A percentile compares a stretch with the other conserved stretches of the same genome.
Conservation (phyloP, 2,888 invertebrate genomes). For the Caenorhabditis afra region DNA sequence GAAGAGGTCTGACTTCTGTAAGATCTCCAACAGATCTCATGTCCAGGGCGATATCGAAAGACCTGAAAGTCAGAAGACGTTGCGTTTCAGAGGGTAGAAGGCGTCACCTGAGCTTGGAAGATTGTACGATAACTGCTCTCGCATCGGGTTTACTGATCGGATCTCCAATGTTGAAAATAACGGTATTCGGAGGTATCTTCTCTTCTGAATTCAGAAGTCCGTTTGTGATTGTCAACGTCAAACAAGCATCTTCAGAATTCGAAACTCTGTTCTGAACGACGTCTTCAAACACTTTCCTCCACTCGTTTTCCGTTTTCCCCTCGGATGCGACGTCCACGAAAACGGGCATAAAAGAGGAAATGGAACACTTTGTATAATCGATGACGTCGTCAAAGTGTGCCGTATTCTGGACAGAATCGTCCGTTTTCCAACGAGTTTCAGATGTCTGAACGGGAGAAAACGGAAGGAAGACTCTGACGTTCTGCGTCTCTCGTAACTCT, state of each 20-base stretch:
- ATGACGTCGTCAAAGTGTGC: conserved; percentile 28
- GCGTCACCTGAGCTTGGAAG: conserved; percentile 15
- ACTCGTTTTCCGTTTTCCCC: conserved; percentile 30
- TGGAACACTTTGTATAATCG: conserved; percentile 64
- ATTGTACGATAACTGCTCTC: conserved; percentile 7
- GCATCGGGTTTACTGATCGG: neutral
- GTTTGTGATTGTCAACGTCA: conserved; percentile 3
- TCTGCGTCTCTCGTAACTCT: conserved; percentile 66
- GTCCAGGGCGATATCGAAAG: conserved; percentile 42
- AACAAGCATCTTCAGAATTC: conserved; percentile 41
- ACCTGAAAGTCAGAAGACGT: conserved; percentile 18
- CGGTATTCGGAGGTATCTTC: neutral
- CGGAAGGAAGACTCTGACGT: conserved; percentile 75
- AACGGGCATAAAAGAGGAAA: conserved; percentile 63
- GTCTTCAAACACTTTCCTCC: conserved; percentile 23
- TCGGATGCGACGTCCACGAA: conserved; percentile 26
- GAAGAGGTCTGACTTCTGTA: conserved; percentile 17
- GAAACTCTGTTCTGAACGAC: conserved; percentile 34
- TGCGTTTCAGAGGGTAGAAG: too few relatives aligned
- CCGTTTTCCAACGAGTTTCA: too few relatives aligned
- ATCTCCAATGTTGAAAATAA: conserved; percentile 39
- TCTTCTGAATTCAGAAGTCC: conserved; percentile 13
- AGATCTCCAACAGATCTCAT: neutral
- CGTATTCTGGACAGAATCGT: too few relatives aligned
- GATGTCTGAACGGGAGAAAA: conserved; percentile 17